phyloP scores from a whole-genome alignment of 2,113 vertebrate genomes.

The Apeltes quadracus region DNA sequence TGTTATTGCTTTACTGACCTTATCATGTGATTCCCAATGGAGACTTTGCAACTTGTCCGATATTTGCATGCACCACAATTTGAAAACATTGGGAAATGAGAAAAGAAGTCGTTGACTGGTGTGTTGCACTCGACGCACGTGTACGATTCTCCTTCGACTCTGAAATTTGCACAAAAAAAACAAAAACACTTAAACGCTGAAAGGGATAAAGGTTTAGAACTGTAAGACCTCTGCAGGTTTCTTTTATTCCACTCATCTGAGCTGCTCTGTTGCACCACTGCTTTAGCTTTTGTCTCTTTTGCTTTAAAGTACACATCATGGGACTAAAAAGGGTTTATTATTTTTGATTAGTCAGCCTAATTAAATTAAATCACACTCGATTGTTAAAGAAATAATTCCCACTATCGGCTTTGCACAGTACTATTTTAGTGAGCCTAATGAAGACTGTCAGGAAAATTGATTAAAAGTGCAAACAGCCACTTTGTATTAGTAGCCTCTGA shows the following conservation, averaged over 20 bases:
- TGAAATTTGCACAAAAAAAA: conserved; percentile 52
- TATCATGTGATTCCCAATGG: conserved; percentile 94
- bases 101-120: conserved; percentile 86
- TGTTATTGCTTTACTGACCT: conserved; percentile 77
- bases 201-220: neutral
- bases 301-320: neutral
- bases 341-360: conserved; percentile 27
- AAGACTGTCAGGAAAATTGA: conserved; percentile 31
- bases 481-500: conserved; percentile 36
- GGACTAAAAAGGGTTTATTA: conserved; percentile 6
- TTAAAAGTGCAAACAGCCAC: conserved; percentile 36
- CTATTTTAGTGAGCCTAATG: conserved; percentile 50
- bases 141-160: conserved; percentile 75
- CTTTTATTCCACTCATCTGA: neutral
- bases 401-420: neutral
- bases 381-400: conserved; percentile 21
- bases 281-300: conserved; percentile 15
- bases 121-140: conserved; percentile 94
- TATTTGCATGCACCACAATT: conserved; percentile 93
- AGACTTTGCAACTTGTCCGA: conserved; percentile 91
- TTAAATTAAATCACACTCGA: conserved; percentile 34
- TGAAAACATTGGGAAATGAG: conserved; percentile 88
- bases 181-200: neutral
- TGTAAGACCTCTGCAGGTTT: neutral
- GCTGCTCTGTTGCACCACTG: conserved; percentile 1